phyloP scores from a whole-genome alignment of 2,113 vertebrate genomes.

The Salvelinus fontinalis region DNA sequence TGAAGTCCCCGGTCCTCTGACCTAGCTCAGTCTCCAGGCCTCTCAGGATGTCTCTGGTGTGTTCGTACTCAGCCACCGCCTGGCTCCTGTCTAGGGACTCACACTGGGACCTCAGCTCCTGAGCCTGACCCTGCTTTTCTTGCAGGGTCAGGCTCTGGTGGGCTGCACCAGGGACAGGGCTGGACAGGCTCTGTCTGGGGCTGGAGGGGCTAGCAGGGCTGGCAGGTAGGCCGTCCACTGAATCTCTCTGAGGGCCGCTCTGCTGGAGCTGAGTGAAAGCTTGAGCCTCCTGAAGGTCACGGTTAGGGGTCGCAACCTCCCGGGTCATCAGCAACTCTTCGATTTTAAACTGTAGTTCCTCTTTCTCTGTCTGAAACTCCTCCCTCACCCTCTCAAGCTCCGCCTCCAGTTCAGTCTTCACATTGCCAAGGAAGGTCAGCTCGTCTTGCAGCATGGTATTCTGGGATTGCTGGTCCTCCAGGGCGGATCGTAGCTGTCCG shows the following conservation, averaged over 20 bases:
- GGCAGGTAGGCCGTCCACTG: constrained; percentile 63
- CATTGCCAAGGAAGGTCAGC: constrained; percentile 86
- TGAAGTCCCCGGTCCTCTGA: constrained; percentile 84
- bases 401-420: constrained; percentile 86
- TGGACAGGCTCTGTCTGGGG: constrained; percentile 13
- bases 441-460: constrained; percentile 91
- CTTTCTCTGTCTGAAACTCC: constrained; percentile 88
- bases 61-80: constrained; percentile 78
- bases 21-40: constrained; percentile 82
- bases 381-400: constrained; percentile 82
- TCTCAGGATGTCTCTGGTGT: constrained; percentile 80
- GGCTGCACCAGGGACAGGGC: constrained; percentile 45
- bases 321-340: constrained; percentile 89
- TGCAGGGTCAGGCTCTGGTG: constrained; percentile 41
- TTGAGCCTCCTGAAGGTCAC: constrained; percentile 59
- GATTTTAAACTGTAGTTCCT: constrained; percentile 96
- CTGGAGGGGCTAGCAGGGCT: constrained; percentile 51
- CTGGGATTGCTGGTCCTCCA: constrained; percentile 86
- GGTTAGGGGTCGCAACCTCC: constrained; percentile 73
- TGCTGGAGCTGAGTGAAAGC: constrained; percentile 66
- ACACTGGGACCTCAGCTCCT: constrained; percentile 75
- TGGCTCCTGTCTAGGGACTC: constrained; percentile 82
- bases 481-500: constrained; percentile 63
- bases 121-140: constrained; percentile 70
- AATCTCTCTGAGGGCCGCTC: constrained; percentile 64